Evolutionary conservation across 2,888 invertebrate species (phyloP).

Genomic region (Ophioninae sp.): DNA sequence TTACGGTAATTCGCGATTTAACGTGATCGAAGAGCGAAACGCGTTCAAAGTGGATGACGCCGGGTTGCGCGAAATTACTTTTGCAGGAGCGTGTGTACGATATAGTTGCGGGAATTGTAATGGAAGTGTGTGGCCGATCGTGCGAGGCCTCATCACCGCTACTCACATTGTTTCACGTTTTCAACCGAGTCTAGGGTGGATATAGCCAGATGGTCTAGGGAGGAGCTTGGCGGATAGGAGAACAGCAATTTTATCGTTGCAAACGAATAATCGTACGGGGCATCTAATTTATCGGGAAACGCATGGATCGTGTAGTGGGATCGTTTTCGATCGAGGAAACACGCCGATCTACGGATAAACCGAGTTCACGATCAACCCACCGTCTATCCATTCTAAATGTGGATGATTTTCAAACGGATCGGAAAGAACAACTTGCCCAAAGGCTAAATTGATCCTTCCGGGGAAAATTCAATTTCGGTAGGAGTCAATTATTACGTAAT

Average conservation of each 20-base stretch:
- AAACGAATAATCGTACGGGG: slow-evolving; percentile 34
- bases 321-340: slow-evolving; percentile 19
- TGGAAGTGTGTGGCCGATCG: slow-evolving; percentile 37
- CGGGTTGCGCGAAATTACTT: slow-evolving; percentile 17
- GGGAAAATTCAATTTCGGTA: no score
- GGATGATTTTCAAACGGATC: neutral
- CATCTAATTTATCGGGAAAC: slow-evolving; percentile 34
- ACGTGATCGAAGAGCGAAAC: slow-evolving; percentile 47
- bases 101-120: slow-evolving; percentile 10
- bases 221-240: neutral
- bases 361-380: slow-evolving; percentile 1
- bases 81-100: slow-evolving; percentile 9
- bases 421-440: no score
- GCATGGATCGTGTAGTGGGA: slow-evolving; percentile 23
- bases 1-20: slow-evolving; percentile 45
- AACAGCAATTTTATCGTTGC: slow-evolving; percentile 31
- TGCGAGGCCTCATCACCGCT: slow-evolving; percentile 41
- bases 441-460: no score
- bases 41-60: slow-evolving; percentile 17
- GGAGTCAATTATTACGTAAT: no score
- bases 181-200: slow-evolving; percentile 15
- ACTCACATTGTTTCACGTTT: slow-evolving; percentile 58
- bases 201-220: neutral
- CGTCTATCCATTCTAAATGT: neutral
- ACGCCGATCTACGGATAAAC: slow-evolving; percentile 11